Base-by-base conservation (phyloP, 2,888 invertebrate species). In the Tenthredo scrophulariae region DNA sequence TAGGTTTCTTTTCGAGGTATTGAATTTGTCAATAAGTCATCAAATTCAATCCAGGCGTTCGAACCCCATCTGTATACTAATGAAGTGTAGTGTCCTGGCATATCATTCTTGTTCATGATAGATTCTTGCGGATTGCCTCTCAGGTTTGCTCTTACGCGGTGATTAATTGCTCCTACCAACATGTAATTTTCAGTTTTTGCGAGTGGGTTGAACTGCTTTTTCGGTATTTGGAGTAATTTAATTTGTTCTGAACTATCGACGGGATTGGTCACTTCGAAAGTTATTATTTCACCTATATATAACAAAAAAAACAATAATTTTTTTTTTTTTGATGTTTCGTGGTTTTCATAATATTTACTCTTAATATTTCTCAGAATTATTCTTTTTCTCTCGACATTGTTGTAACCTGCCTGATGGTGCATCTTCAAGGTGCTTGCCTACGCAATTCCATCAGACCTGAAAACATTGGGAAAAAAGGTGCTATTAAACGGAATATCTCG, bases 281-380 rank as follows among this genome's bases (percentile, higher is more conserved):
- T 67, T 67, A 67, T 67, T 67, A 67, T 67, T 67, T 67, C 67
- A 67, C 67, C 67, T 67, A 67, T 65, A n/a, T n/a, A n/a, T n/a
- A n/a, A n/a, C n/a, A n/a, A n/a, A n/a, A n/a, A n/a, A n/a, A n/a
- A n/a, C n/a, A n/a, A n/a, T n/a, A n/a, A n/a, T n/a, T n/a, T n/a
- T n/a, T n/a, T n/a, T n/a, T n/a, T n/a, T n/a, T n/a, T n/a, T n/a
- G n/a, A n/a, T n/a, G n/a, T n/a, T n/a, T n/a, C n/a, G n/a, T n/a
- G n/a, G n/a, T n/a, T n/a, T n/a, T n/a, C n/a, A n/a, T n/a, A n/a
- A n/a, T n/a, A n/a, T n/a, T n/a, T n/a, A n/a, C n/a, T n/a, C n/a
- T n/a, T n/a, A n/a, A n/a, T n/a, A n/a, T n/a, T n/a, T n/a, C n/a
- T n/a, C n/a, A n/a, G n/a, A n/a, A n/a, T n/a, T n/a, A n/a, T n/a